These are phyloP conservation scores for Thereva nobilitata DNA, from an alignment of 2,888 invertebrate species.

Conservation along the genomic window DNA sequence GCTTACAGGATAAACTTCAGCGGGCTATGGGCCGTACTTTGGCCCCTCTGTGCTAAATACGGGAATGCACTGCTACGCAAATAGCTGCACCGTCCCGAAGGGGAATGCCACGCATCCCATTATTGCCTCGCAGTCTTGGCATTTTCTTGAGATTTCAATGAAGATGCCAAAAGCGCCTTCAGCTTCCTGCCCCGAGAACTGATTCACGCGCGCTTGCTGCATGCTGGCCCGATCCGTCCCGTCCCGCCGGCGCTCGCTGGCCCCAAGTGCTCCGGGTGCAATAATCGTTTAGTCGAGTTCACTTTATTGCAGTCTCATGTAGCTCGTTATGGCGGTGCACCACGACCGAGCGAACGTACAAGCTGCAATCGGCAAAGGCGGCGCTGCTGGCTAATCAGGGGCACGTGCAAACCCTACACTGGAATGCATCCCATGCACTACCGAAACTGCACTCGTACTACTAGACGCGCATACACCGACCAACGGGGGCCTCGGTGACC, in stretches of 20 bases:
- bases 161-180: conserved; percentile 4
- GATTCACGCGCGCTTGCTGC: neutral
- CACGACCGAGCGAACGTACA: neutral
- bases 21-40: too few species aligned
- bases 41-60: too few species aligned
- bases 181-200: conserved; percentile 7
- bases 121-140: neutral
- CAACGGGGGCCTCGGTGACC: neutral
- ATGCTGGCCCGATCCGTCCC: neutral
- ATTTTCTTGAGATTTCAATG: conserved; percentile 16
- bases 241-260: neutral
- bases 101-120: conserved; percentile 14
- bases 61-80: conserved; percentile 6
- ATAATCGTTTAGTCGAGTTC: conserved; percentile 20
- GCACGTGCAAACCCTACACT: conserved; percentile 13
- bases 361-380: neutral
- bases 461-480: neutral
- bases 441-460: neutral
- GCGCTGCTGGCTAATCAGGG: conserved; percentile 12
- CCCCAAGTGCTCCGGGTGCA: neutral
- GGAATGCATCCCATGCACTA: neutral
- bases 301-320: conserved; percentile 5
- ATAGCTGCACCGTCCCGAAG: conserved; percentile 10
- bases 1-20: too few species aligned
- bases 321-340: neutral